Conservation (phyloP, 2,888 invertebrate genomes). For the Gastrophysa polygoni region DNA sequence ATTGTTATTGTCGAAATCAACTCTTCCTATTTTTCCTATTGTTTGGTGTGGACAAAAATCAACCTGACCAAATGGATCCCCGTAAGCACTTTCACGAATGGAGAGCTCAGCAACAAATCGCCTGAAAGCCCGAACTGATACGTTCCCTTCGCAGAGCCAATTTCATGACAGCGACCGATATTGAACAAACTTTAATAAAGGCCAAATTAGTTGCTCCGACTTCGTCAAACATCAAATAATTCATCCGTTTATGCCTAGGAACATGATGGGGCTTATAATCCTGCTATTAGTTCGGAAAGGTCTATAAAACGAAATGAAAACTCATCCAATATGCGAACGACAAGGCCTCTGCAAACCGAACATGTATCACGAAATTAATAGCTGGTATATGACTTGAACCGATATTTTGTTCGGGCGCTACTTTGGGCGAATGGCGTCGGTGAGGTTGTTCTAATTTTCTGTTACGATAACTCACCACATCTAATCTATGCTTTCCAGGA, state of each 20-base stretch:
- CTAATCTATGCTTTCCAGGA: neutral
- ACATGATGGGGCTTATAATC: slow-evolving; percentile 19
- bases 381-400: slow-evolving; percentile 25
- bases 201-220: neutral
- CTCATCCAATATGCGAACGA: slow-evolving; percentile 32
- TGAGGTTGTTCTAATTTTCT: neutral
- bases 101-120: no score
- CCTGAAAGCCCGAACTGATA: no score
- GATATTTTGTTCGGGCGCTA: slow-evolving; percentile 15
- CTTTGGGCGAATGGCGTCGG: neutral
- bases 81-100: no score
- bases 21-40: no score
- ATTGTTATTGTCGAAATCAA: no score
- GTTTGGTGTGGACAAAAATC: no score
- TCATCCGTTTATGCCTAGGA: neutral
- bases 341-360: slow-evolving; percentile 27
- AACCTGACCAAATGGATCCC: no score
- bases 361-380: slow-evolving; percentile 31
- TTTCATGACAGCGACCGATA: neutral
- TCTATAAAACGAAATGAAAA: slow-evolving; percentile 31
- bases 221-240: slow-evolving; percentile 15
- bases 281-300: slow-evolving; percentile 27
- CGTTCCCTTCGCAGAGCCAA: no score
- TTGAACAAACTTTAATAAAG: slow-evolving; percentile 5
- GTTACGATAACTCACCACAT: neutral